Percentiles rank a stretch among this genome's conserved stretches.
phyloP scores from a whole-genome alignment of 2,113 vertebrate species.

The Forbesichthys papilliferus region DNA sequence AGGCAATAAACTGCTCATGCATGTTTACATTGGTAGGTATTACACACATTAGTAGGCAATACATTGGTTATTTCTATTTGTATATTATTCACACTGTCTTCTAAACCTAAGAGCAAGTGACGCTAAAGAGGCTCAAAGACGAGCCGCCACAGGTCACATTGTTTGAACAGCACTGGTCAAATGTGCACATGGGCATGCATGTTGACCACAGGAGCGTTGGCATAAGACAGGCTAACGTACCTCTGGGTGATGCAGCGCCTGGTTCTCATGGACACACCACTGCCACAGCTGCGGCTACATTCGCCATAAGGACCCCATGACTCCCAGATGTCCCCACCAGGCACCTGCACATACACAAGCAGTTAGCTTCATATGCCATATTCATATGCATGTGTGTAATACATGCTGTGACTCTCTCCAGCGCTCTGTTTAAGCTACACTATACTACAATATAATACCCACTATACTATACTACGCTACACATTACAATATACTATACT shows the following conservation, averaged over 20 bases:
- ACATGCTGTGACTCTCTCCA: not conserved
- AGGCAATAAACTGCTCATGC: not conserved
- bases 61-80: too few relatives aligned
- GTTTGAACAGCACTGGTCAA: too few relatives aligned
- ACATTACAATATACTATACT: not conserved
- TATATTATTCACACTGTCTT: too few relatives aligned
- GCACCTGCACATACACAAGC: constrained; percentile 46
- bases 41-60: too few relatives aligned
- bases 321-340: constrained; percentile 81
- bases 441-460: too few relatives aligned
- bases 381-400: not conserved
- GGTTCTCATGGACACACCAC: constrained; percentile 82
- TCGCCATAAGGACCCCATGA: constrained; percentile 84
- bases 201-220: not conserved
- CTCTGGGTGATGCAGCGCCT: constrained; percentile 85
- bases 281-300: constrained; percentile 91
- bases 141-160: too few relatives aligned
- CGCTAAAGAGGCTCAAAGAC: too few relatives aligned
- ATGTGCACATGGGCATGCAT: not conserved
- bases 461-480: too few relatives aligned
- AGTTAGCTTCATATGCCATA: not conserved
- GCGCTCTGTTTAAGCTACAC: not conserved
- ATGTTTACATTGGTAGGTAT: too few relatives aligned
- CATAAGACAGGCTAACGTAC: constrained; percentile 59
- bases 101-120: too few relatives aligned